Evolutionary conservation across 2,888 invertebrate species (phyloP), one percentile per base, ranked within the genome.

Genomic region (Polydrusus cervinus): DNA sequence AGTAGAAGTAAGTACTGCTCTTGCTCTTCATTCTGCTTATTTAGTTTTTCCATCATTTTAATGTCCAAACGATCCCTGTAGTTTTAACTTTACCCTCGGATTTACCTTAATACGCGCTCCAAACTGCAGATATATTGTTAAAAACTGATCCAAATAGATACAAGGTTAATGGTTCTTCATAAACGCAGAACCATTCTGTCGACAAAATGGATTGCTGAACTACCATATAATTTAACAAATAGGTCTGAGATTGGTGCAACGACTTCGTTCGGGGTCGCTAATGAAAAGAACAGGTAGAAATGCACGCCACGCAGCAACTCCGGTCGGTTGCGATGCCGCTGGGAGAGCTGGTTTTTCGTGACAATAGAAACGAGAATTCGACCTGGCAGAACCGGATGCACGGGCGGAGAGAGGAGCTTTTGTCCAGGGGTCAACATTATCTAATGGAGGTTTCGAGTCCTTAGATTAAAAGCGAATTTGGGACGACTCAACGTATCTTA

Each of bases 341-440:
- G 69, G 72, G 68, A 72, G 65, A 76, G 71, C 76, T 76, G 76
- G 76, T 76, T 76, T 75, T 76, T 74, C 76, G 74, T 76, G 70
- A 76, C 76, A 74, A 76, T 73, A 76, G 76, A 76, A 74, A 76
- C 76, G 73, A 76, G 76, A 76, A 76, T 66, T 67, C 69, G 69
- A 74, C 73, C 76, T 68, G 69, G 76, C 72, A 76, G 72, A 76
- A 76, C 76, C 76, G 76, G 76, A 76, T 76, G 72, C 76, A 76
- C 76, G 47, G 76, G 76, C 76, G 76, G 72, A 76, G 76, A 53
- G 60, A 45, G 67, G 71, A 20, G 72, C 76, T 76, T 76, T 76
- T 76, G 72, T 72, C 72, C 68, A 71, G 69, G 76, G 76, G 72
- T 76, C 76, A 76, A 76, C 45, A 76, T 76, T 76, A 71, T 70